Conservation (phyloP, 2,113 vertebrate genomes). For the Hoplias malabaricus region DNA sequence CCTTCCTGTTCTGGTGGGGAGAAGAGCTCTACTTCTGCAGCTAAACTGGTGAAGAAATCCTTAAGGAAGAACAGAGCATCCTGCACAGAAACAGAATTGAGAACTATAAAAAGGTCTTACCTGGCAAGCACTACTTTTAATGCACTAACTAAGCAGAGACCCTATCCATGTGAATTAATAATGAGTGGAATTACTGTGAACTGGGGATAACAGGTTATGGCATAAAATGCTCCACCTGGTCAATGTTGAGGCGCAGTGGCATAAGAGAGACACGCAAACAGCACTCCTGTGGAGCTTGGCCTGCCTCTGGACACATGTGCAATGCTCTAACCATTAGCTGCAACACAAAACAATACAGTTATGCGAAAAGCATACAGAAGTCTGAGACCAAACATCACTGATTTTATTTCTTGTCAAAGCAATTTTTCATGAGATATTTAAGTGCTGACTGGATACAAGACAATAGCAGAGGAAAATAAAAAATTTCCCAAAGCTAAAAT, state of each 20-base stretch:
- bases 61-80: constrained; percentile 98
- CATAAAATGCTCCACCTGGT: constrained; percentile 78
- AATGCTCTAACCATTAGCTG: constrained; percentile 90
- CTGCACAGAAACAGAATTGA: constrained; percentile 62
- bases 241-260: constrained; percentile 97
- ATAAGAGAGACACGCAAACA: constrained; percentile 91
- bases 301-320: constrained; percentile 92
- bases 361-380: no score
- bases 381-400: no score
- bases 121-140: background rate
- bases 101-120: background rate
- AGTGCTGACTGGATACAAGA: no score
- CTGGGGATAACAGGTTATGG: background rate
- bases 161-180: background rate
- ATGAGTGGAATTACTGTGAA: background rate
- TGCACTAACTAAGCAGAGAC: background rate
- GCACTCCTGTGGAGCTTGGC: constrained; percentile 90
- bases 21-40: constrained; percentile 91
- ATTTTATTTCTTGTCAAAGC: no score
- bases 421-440: no score
- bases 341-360: constrained; percentile 19
- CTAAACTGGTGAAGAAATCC: constrained; percentile 93
- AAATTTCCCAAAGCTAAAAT: no score
- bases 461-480: no score
- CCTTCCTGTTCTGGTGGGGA: constrained; percentile 92